Base-by-base conservation (phyloP, 2,113 vertebrate species). In the Columba livia region DNA sequence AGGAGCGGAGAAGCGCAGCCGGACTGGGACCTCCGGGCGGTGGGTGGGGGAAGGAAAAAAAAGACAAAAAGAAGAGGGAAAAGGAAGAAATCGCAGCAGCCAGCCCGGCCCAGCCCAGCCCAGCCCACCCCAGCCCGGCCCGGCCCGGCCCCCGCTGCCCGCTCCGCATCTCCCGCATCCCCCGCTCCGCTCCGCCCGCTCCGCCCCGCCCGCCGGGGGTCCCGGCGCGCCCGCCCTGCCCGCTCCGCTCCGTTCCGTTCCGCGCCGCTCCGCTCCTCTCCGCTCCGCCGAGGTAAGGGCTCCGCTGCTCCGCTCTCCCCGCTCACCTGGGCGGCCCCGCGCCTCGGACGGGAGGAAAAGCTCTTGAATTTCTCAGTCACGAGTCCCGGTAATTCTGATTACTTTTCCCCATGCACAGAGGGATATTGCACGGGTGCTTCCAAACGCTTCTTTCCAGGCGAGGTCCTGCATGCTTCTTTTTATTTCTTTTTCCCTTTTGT, bases 21-120 rank as follows among this genome's bases (percentile, higher is more conserved):
- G 78, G 91, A 90, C 86, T 91, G 96, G 81, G 94, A 97, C 82
- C 71, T 44, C 64, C 44, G 78, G 53, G 73, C 28, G 36, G 48
- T 72, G 71, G 50, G 47, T 48, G 62, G 16, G 3, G 47, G 15
- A 26, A 40, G 21, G 12, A 38, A 18, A 32, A 26, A 70, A 48
- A 54, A 23, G 31, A 13, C 24, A 16, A 17, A 44, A 53, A 67
- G 56, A 24, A 24, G 24, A 57, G 21, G 18, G 21, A 38, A 53
- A 70, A 44, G 24, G 29, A 19, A n/a, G 12, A 61, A 38, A 38
- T 8, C 40, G 1, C 77, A 38, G 48, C 60, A 36, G 29, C 48
- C 90, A 34, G 50, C 92, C 78, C 85, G n/a, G 58, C 85, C 86
- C 66, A 28, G 31, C 75, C 81, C 73, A 44, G 40, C 79, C 80